Evolutionary conservation across 2,113 vertebrate genomes (phyloP).

Genomic region (Gopherus evgoodei): DNA sequence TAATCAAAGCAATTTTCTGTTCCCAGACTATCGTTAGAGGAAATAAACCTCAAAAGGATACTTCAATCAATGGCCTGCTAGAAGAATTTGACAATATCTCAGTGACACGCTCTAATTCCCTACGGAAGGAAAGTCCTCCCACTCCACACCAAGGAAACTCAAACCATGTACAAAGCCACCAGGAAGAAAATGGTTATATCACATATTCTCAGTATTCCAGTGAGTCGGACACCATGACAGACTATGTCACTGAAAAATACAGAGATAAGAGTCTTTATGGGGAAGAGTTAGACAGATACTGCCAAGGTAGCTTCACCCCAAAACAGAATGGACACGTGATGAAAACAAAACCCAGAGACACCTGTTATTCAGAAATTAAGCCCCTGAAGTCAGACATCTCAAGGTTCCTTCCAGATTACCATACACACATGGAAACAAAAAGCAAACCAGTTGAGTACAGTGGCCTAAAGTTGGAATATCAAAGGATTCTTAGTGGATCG

Average conservation of each 20-base stretch:
- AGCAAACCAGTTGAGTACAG: conserved; percentile 83
- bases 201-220: conserved; percentile 94
- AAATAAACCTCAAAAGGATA: conserved; percentile 92
- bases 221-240: conserved; percentile 88
- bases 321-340: conserved; percentile 91
- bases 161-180: conserved; percentile 78
- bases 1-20: conserved; percentile 68
- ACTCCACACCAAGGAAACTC: conserved; percentile 85
- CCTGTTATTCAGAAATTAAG: conserved; percentile 90
- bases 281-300: conserved; percentile 87
- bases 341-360: conserved; percentile 80
- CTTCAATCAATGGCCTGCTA: conserved; percentile 95
- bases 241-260: conserved; percentile 82
- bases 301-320: conserved; percentile 76
- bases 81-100: conserved; percentile 99
- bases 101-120: conserved; percentile 96
- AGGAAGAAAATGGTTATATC: conserved; percentile 93
- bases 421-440: conserved; percentile 88
- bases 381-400: conserved; percentile 87
- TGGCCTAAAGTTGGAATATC: conserved; percentile 80
- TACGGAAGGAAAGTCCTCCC: conserved; percentile 96
- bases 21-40: conserved; percentile 96
- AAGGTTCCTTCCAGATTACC: conserved; percentile 90
- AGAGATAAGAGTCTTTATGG: conserved; percentile 81
- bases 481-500: conserved; percentile 79